These are phyloP conservation scores for Metallyticus violacea DNA, from an alignment of 2,888 invertebrate genomes.

Conservation along the genomic window DNA sequence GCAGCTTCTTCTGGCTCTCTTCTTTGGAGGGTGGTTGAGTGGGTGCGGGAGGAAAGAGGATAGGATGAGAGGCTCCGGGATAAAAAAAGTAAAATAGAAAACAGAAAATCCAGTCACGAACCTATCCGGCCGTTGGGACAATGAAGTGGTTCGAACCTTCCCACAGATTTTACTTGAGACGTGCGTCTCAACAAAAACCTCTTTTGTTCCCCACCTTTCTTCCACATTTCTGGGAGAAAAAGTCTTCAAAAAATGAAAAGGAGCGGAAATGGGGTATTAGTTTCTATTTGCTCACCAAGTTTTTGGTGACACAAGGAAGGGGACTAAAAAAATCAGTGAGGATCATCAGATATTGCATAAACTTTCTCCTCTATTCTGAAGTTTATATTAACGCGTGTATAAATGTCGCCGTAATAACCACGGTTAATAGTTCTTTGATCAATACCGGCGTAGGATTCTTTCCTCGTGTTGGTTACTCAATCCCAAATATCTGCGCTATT, in stretches of 20 bases:
- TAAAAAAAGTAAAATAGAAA: slow-evolving; percentile 4
- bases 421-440: too few relatives aligned
- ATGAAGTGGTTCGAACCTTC: not conserved
- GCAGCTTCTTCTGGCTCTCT: not conserved
- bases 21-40: not conserved
- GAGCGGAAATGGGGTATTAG: not conserved
- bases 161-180: not conserved
- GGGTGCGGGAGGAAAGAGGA: not conserved
- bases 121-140: not conserved
- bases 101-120: slow-evolving; percentile 3
- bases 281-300: not conserved
- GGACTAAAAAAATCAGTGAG: too few relatives aligned
- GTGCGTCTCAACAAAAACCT: not conserved
- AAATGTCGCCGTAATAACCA: too few relatives aligned
- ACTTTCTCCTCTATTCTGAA: too few relatives aligned
- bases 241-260: not conserved
- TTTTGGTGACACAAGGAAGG: not conserved
- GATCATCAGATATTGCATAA: too few relatives aligned
- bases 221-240: not conserved
- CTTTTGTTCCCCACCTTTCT: not conserved
- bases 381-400: too few relatives aligned
- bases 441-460: too few relatives aligned
- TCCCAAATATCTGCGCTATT: too few relatives aligned
- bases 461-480: too few relatives aligned
- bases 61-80: not conserved